phyloP scores from a whole-genome alignment of 1,140 invertebrate genomes.

The Colletes latitarsis region DNA sequence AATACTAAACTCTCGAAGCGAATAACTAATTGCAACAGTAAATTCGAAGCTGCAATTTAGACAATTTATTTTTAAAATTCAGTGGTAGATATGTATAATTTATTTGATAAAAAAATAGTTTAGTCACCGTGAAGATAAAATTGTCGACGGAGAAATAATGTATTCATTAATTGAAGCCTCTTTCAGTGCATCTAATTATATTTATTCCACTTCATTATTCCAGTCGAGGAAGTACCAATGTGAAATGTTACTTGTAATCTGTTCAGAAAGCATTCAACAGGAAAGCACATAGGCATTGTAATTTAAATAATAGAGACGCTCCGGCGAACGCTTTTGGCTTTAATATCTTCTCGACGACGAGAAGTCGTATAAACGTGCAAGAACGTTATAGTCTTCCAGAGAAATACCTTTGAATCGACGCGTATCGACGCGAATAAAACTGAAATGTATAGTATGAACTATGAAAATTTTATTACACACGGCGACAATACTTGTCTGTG shows the following conservation, averaged over 20 bases:
- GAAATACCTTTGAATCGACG: slow-evolving; percentile 3
- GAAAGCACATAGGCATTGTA: not conserved
- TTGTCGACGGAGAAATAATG: too few species aligned
- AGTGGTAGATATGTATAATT: too few species aligned
- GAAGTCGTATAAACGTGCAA: not conserved
- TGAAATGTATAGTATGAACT: slow-evolving; percentile 12
- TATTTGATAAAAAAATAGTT: too few species aligned
- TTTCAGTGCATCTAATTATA: not conserved
- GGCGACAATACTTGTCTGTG: slow-evolving; percentile 12
- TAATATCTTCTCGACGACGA: not conserved
- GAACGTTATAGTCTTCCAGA: not conserved
- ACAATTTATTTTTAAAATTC: too few species aligned
- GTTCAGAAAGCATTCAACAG: not conserved
- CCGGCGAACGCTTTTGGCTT: not conserved
- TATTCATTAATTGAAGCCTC: too few species aligned
- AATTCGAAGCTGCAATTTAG: too few species aligned
- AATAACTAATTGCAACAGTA: too few species aligned
- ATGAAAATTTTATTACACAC: slow-evolving; percentile 52
- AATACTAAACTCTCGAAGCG: too few species aligned
- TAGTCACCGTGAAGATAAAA: too few species aligned
- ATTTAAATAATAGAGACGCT: not conserved
- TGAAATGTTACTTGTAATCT: not conserved
- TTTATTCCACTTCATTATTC: not conserved
- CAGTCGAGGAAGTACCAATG: not conserved
- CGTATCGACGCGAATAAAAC: slow-evolving; percentile 41